Evolutionary conservation across 2,797 vertebrate genomes (phyloP), one percentile per base, ranked within the genome.

Genomic region (Chromobotia macracanthus): DNA sequence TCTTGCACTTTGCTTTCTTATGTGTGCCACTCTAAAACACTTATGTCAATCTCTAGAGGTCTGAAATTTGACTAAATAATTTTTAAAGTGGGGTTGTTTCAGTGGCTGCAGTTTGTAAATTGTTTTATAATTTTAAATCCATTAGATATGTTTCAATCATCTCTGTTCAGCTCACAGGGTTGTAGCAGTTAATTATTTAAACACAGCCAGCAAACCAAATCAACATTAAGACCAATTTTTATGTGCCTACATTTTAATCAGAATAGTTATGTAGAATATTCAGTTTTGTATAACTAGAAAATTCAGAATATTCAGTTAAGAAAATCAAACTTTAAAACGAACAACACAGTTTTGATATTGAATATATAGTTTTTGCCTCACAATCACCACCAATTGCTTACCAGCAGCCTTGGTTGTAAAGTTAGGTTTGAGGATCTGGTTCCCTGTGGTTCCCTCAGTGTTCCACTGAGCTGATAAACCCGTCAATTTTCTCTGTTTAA

Each of bases 1-100:
- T 64, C 80, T 75, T 38, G 35, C 72, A 75, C 13, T 70, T 70
- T 64, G 67, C 56, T 76, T 70, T 72, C 35, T 70, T 70, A 19
- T 53, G 31, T 25, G 56, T 51, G 67, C 44, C 67, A 63, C 56
- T 78, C 67, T 78, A 60, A 78, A 69, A 78, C 18, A 61, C 58
- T 31, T 50, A 63, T 50, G 46, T 28, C 58, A 41, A 48, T 71
- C 76, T 71, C 76, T 19, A 3, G 31, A 51, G 67, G 28, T 64
- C 38, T 53, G 11, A 28, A 44, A 53, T 44, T 70, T 78, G n/a
- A 50, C 76, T 64, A n/a, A 64, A 38, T 38, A 16, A 3, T 35
- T 19, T 63, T 63, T 63, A 18, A 63, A 63, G 18, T 35, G 28
- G 60, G 15, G 31, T 38, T 64, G 61, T 64, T 64, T 64, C 31